phyloP scores from a whole-genome alignment of 2,888 invertebrate species.

The Acronicta psi region DNA sequence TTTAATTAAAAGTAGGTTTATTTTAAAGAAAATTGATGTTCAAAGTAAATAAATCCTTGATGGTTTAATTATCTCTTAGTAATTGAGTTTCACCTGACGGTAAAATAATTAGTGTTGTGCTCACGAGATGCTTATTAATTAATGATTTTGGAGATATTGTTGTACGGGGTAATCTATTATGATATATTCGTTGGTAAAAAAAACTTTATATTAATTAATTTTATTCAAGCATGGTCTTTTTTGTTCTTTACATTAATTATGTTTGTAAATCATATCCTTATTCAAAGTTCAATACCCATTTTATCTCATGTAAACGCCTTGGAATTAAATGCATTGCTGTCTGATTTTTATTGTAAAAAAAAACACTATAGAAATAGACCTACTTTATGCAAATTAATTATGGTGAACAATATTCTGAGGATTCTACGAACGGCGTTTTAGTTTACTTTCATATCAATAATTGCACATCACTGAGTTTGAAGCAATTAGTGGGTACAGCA shows the following conservation, averaged over 20 bases:
- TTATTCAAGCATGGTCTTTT: slow-evolving; percentile 26
- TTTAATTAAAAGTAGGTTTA: slow-evolving; percentile 88
- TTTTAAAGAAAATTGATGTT: slow-evolving; percentile 87
- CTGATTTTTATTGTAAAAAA: slow-evolving; percentile 8
- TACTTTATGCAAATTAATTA: too few relatives aligned
- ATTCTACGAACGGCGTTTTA: slow-evolving; percentile 4
- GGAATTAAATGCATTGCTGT: slow-evolving; percentile 25
- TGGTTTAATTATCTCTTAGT: slow-evolving; percentile 87
- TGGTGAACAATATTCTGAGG: too few relatives aligned
- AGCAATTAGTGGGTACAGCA: slow-evolving; percentile 53
- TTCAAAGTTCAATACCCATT: slow-evolving; percentile 39
- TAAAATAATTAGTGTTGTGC: slow-evolving; percentile 76
- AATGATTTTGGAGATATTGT: slow-evolving; percentile 63
- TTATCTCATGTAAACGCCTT: slow-evolving; percentile 33
- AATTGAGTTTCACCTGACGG: slow-evolving; percentile 86
- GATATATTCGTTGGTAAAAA: slow-evolving; percentile 48
- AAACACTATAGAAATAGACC: background rate
- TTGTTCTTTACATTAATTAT: slow-evolving; percentile 27
- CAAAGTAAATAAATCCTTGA: slow-evolving; percentile 87
- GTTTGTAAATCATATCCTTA: slow-evolving; percentile 33
- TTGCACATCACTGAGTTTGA: slow-evolving; percentile 24
- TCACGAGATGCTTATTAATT: slow-evolving; percentile 67
- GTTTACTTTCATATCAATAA: slow-evolving; percentile 16
- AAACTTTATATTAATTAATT: slow-evolving; percentile 42
- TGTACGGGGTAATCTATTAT: slow-evolving; percentile 57